Conservation (phyloP, 2,888 invertebrate genomes). For the Liposcelis brunnea region DNA sequence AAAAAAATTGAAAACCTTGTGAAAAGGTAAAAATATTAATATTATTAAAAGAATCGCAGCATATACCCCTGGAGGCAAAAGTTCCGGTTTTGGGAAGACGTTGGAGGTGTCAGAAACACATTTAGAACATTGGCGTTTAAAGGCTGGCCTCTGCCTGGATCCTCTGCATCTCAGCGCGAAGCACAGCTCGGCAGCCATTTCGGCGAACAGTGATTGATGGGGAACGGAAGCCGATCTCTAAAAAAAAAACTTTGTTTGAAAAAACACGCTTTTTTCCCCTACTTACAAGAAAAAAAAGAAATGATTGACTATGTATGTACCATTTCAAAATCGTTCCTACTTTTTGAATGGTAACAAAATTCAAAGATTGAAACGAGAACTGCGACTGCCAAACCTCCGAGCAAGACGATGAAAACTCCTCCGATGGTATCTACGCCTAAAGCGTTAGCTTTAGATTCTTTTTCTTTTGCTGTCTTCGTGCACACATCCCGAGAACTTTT, state of each 20-base stretch:
- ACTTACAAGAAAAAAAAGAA: background rate
- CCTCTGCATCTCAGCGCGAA: constrained; percentile 81
- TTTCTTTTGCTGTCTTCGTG: no score
- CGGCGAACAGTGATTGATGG: constrained; percentile 74
- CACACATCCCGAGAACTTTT: constrained; percentile 87
- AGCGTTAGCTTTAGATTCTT: constrained; percentile 84
- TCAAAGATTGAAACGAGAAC: constrained; percentile 85
- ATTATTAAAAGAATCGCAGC: no score
- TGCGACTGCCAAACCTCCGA: constrained; percentile 80
- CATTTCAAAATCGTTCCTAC: constrained; percentile 38
- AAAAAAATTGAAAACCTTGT: no score
- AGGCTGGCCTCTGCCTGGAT: constrained; percentile 61
- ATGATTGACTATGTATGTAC: background rate
- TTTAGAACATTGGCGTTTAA: constrained; percentile 56
- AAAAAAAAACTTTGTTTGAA: background rate
- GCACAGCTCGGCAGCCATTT: constrained; percentile 82
- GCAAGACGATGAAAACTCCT: constrained; percentile 90
- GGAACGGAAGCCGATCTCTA: constrained; percentile 5
- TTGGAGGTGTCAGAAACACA: constrained; percentile 59
- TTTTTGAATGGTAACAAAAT: constrained; percentile 87
- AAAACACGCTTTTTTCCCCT: background rate
- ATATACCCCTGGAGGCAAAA: no score
- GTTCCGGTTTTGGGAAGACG: constrained; percentile 25
- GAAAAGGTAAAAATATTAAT: no score
- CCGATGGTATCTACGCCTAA: constrained; percentile 80